Evolutionary conservation across 2,888 invertebrate species (phyloP).

Genomic region (Euzophera pinguis): DNA sequence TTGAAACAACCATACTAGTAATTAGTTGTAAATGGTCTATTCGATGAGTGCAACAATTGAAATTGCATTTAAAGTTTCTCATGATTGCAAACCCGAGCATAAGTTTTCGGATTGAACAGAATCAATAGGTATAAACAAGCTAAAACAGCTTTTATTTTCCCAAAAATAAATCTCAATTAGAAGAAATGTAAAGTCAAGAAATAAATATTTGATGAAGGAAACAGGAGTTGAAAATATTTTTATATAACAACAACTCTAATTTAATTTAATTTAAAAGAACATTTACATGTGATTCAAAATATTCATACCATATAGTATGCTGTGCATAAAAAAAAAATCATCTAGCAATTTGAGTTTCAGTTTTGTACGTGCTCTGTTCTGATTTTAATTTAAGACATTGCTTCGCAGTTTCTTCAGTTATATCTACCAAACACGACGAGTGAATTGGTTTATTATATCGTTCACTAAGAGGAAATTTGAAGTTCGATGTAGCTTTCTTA

Average conservation of each 20-base stretch:
- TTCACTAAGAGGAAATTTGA: constrained; percentile 53
- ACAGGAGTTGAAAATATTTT: too few relatives aligned
- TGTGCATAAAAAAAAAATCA: neutral
- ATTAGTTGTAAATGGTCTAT: too few relatives aligned
- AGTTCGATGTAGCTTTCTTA: constrained; percentile 43
- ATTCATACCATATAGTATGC: neutral
- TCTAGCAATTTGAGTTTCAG: neutral
- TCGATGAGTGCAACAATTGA: too few relatives aligned
- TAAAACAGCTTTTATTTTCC: too few relatives aligned
- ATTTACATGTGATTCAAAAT: neutral
- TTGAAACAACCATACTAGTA: too few relatives aligned
- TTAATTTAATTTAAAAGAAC: neutral
- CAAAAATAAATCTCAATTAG: too few relatives aligned
- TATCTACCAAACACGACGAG: constrained; percentile 40
- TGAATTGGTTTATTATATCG: constrained; percentile 30
- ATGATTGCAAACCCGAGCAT: too few relatives aligned
- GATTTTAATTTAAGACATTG: constrained; percentile 26
- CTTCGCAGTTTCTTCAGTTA: constrained; percentile 45
- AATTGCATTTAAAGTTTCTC: too few relatives aligned
- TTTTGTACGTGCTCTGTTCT: constrained; percentile 21
- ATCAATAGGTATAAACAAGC: too few relatives aligned
- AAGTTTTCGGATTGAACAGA: too few relatives aligned
- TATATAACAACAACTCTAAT: neutral
- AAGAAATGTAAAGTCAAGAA: too few relatives aligned
- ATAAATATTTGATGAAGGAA: too few relatives aligned